phyloP scores from a whole-genome alignment of 2,797 vertebrate genomes.

The Salmo trutta region DNA sequence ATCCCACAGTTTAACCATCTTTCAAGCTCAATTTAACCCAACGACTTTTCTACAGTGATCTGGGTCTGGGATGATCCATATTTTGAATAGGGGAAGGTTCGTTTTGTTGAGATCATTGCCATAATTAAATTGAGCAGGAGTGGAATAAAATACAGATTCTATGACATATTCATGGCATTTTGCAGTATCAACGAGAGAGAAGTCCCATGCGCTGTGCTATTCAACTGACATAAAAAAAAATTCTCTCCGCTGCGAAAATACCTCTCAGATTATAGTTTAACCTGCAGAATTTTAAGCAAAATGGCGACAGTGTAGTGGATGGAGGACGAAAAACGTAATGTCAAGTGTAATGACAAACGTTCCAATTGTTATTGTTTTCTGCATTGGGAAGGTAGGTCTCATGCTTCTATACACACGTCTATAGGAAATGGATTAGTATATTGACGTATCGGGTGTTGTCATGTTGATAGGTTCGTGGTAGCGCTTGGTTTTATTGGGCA shows the following conservation, averaged over 20 bases:
- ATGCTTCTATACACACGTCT: slow-evolving; percentile 15
- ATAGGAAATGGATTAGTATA: not conserved
- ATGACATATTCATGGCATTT: not conserved
- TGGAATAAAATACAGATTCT: not conserved
- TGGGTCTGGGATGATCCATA: slow-evolving; percentile 60
- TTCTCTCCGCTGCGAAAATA: slow-evolving; percentile 39
- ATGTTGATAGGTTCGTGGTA: slow-evolving; percentile 22
- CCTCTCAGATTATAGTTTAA: slow-evolving; percentile 55
- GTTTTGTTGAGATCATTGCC: not conserved
- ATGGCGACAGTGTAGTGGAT: slow-evolving; percentile 73
- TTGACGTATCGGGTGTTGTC: slow-evolving; percentile 20
- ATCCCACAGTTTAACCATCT: slow-evolving; percentile 45
- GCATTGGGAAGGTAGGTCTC: slow-evolving; percentile 58
- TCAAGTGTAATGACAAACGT: slow-evolving; percentile 52
- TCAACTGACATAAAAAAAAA: slow-evolving; percentile 31
- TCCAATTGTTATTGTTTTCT: slow-evolving; percentile 40
- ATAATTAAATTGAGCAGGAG: not conserved
- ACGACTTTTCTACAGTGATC: slow-evolving; percentile 49
- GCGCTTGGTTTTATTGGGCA: slow-evolving; percentile 28
- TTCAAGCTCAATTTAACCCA: slow-evolving; percentile 48
- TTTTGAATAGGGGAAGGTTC: slow-evolving; percentile 35
- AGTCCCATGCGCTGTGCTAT: slow-evolving; percentile 19
- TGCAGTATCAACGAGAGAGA: not conserved
- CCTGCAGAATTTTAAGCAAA: slow-evolving; percentile 73
- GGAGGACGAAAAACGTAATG: slow-evolving; percentile 53